Evolutionary conservation across 2,113 vertebrate species (phyloP), one percentile per base, ranked within the genome.

Genomic region (Ammospiza nelsoni): DNA sequence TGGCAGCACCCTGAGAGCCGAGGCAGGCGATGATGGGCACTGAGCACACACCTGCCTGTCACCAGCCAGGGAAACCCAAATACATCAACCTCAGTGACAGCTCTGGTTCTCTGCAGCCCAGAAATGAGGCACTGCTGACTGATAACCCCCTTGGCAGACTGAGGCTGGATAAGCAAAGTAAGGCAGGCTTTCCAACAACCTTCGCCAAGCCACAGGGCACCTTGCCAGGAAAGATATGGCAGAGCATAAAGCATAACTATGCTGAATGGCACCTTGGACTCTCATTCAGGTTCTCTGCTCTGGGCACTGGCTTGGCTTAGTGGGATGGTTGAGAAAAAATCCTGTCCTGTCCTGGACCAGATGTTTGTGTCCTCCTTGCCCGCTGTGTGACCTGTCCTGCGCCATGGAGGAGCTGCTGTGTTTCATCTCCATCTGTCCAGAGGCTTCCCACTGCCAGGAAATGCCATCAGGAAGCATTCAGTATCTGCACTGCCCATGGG

Each of bases 331-430:
- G 43, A 52, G 58, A 90, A 77, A 62, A 23, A 24, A 24, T 37
- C 23, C 39, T 80, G 16, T 49, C 46, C 59, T 55, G 41, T 6
- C 2, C 43, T 4, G 2, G 25, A 61, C 18, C 29, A 73, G 39
- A 15, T 3, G 0, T 86, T 66, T 68, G 25, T 44, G 27, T 52
- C 49, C 49, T 61, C 43, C 28, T 55, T 59, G 43, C 18, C 22
- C 0, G 0, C 39, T 5, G 4, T n/a, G 43, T 1, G 48, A 37
- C 24, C n/a, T 16, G 9, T 57, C 28, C 61, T 61, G 44, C 44
- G 61, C 9, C 0, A 0, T 1, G 3, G 74, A 88, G 31, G 23
- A 84, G 23, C 12, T 59, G 33, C 29, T 21, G 14, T 44, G 31
- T 65, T 84, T 59, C 44, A 41, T 31, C 57, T 65, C 61, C 5